Percentiles rank a stretch among this genome's conserved stretches.
These are phyloP conservation scores for Melinopterus prodromus DNA, from an alignment of 2,888 invertebrate species.

Conservation along the genomic window DNA sequence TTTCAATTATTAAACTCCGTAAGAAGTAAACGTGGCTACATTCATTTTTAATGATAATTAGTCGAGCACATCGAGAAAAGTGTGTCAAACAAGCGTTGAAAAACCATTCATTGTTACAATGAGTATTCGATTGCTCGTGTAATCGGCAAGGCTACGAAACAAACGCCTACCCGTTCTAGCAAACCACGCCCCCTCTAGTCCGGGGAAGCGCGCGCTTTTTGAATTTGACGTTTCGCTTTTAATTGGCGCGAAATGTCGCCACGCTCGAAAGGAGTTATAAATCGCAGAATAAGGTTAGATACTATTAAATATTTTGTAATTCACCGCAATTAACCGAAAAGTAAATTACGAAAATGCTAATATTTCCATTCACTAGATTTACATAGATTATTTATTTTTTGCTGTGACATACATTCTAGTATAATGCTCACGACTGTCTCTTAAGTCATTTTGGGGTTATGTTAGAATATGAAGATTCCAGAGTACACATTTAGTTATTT, in stretches of 20 bases:
- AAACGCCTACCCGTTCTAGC: no score
- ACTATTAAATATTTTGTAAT: constrained; percentile 4
- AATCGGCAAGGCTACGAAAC: no score
- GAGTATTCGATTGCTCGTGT: no score
- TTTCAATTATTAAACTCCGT: no score
- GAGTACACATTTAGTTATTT: not conserved
- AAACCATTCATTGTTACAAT: no score
- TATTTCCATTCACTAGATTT: not conserved
- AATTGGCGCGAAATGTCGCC: not conserved
- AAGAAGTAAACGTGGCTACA: not conserved
- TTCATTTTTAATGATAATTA: not conserved
- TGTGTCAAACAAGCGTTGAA: no score
- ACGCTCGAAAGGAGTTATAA: not conserved
- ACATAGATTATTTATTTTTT: not conserved
- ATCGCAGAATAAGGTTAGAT: not conserved
- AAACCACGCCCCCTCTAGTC: not conserved
- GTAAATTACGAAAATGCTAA: constrained; percentile 4
- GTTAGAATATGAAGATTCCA: not conserved
- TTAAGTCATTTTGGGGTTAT: not conserved
- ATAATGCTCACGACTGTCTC: not conserved
- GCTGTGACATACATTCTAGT: not conserved
- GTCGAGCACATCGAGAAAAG: no score
- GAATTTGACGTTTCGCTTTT: not conserved
- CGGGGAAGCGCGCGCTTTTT: not conserved
- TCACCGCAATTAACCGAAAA: not conserved